Evolutionary conservation across 2,888 invertebrate genomes (phyloP), one percentile per base, ranked within the genome.

Genomic region (Amorpha juglandis): DNA sequence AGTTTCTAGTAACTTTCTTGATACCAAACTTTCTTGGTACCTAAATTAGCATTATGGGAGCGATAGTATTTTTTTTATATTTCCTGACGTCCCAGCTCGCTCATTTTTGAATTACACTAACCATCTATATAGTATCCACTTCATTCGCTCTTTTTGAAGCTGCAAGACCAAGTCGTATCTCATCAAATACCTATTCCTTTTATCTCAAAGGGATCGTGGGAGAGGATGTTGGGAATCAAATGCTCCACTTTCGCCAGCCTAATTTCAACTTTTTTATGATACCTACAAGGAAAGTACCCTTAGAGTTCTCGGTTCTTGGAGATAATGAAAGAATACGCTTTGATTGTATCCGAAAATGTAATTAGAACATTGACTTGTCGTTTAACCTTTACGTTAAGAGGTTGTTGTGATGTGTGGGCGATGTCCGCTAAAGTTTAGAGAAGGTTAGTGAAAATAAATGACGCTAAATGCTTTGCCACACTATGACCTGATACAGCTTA

Each of bases 181-280:
- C 47, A 65, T 58, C 48, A 35, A 50, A n/a, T n/a, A 27, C 48
- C 11, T 38, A 69, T 51, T 27, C 33, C 21, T 65, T 67, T 68
- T 66, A 68, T 70, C 72, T 67, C 9, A 52, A 64, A 45, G 42
- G 21, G 68, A 71, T 69, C 58, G 66, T 16, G 45, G n/a, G 7
- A 14, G 62, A 19, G 52, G 63, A 67, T 63, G 65, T 45, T 66
- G 45, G 45, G 27, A 51, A 70, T 70, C 70, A 45, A 65, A 67
- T 16, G 45, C 38, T 51, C n/a, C 63, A 53, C 47, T 65, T 38
- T 47, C 45, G 66, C 42, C 14, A 27, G 9, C 58, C 58, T 63
- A 47, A 63, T 48, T 65, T 21, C 58, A 65, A 58, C 63, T 38
- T 63, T 38, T 63, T 63, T 51, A 62, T 14, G 12, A 6, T 19